Conservation (phyloP, 2,888 invertebrate species). For the Cabera pusaria region DNA sequence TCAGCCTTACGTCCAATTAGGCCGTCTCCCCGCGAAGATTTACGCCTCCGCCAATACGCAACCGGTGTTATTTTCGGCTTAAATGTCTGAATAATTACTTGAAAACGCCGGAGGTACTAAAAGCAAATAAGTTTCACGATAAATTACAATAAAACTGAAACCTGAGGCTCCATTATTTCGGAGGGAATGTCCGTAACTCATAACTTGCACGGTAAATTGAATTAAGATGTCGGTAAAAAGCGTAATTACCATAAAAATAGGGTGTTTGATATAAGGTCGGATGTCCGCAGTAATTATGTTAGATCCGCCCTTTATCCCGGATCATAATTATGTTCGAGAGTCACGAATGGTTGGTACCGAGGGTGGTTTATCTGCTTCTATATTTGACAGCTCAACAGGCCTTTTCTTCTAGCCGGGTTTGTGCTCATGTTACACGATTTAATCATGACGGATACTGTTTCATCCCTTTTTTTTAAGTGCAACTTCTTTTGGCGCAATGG, state of each 20-base stretch:
- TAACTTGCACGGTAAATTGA: conserved; percentile 69
- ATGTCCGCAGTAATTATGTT: conserved; percentile 51
- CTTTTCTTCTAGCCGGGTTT: conserved; percentile 28
- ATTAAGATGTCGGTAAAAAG: conserved; percentile 66
- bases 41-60: conserved; percentile 41
- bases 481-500: too few species aligned
- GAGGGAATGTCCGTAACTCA: conserved; percentile 46
- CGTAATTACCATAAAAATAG: conserved; percentile 76
- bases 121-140: conserved; percentile 53
- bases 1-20: conserved; percentile 31
- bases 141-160: conserved; percentile 56
- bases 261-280: conserved; percentile 38
- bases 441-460: too few species aligned
- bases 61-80: conserved; percentile 38
- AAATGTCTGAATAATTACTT: conserved; percentile 47
- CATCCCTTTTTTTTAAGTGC: too few species aligned
- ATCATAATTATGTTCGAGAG: conserved; percentile 54
- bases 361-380: conserved; percentile 25
- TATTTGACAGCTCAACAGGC: too few species aligned
- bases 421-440: too few species aligned
- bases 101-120: conserved; percentile 43
- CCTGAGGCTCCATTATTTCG: conserved; percentile 50
- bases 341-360: conserved; percentile 21
- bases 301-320: conserved; percentile 53
- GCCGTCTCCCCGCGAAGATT: conserved; percentile 34